These are phyloP conservation scores for Megaceryle torquata DNA, from an alignment of 2,113 vertebrate species.

Conservation along the genomic window DNA sequence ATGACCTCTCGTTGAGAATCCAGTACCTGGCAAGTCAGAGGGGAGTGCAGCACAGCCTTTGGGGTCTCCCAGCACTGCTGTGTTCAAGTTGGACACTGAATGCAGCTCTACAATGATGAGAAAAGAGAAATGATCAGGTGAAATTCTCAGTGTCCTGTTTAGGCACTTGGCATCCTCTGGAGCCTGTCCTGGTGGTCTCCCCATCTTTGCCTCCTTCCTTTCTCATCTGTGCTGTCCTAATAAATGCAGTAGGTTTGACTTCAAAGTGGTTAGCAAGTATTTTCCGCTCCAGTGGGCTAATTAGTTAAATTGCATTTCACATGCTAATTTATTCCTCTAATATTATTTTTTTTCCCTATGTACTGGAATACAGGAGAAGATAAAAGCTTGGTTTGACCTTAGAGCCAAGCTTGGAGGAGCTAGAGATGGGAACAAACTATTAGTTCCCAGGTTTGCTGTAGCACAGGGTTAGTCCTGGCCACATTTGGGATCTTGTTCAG, in stretches of 20 bases:
- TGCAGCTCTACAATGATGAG: not conserved
- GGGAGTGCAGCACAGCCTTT: not conserved
- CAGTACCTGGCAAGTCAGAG: not conserved
- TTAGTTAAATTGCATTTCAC: constrained; percentile 63
- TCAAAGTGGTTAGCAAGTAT: constrained; percentile 45
- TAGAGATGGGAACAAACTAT: not conserved
- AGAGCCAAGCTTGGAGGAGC: not conserved
- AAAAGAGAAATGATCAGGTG: not conserved
- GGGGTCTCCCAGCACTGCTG: not conserved
- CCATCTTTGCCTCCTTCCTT: not conserved
- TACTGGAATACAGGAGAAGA: not conserved
- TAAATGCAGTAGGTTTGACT: constrained; percentile 6
- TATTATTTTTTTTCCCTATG: not conserved
- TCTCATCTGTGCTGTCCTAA: not conserved
- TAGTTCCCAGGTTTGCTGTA: not conserved
- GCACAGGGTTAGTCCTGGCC: not conserved
- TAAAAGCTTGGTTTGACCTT: constrained; percentile 48
- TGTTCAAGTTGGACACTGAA: not conserved
- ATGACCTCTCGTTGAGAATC: fast-evolving
- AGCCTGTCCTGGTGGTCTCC: not conserved
- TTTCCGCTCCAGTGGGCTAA: constrained; percentile 54
- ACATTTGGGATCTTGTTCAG: not conserved
- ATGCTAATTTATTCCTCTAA: constrained; percentile 59
- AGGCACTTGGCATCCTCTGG: not conserved
- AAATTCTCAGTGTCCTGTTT: not conserved